phyloP scores from a whole-genome alignment of 2,888 invertebrate species.

The Bombyx huttoni region DNA sequence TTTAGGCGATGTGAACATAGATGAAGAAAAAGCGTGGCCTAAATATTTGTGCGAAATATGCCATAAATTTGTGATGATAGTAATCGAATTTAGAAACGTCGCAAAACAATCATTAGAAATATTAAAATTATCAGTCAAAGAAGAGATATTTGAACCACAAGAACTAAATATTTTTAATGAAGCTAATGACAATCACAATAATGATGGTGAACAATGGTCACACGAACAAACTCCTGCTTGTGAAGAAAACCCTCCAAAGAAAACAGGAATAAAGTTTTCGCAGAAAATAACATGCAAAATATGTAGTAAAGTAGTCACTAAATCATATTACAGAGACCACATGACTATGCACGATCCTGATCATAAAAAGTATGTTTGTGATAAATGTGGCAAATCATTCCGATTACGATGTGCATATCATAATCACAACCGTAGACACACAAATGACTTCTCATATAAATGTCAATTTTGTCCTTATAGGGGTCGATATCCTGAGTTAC shows the following conservation, averaged over 20 bases:
- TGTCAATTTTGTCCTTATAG: conserved; percentile 38
- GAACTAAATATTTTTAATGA: conserved; percentile 1
- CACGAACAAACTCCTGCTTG: conserved; percentile 2
- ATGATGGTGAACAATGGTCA: conserved; percentile 12
- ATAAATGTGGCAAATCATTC: conserved; percentile 43
- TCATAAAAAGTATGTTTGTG: conserved; percentile 39
- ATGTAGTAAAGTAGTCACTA: conserved; percentile 31
- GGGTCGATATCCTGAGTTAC: conserved; percentile 30
- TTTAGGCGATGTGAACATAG: conserved; percentile 27
- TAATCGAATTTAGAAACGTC: conserved; percentile 34
- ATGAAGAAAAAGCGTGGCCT: conserved; percentile 29
- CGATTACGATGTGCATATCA: conserved; percentile 35
- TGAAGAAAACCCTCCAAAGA: conserved; percentile 12
- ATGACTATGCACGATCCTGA: conserved; percentile 41
- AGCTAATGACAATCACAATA: conserved; percentile 15
- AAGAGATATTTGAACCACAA: conserved; percentile 1
- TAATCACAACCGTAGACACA: conserved; percentile 35
- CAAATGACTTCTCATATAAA: conserved; percentile 39
- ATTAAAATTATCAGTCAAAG: conserved; percentile 20
- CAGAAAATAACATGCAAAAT: conserved; percentile 30
- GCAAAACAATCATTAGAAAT: conserved; percentile 31
- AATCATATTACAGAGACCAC: conserved; percentile 38
- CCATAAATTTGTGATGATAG: conserved; percentile 31
- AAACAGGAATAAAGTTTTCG: conserved; percentile 15
- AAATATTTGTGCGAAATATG: conserved; percentile 40